Conservation (phyloP, 2,113 vertebrate genomes). For the Prietella phreatophila region DNA sequence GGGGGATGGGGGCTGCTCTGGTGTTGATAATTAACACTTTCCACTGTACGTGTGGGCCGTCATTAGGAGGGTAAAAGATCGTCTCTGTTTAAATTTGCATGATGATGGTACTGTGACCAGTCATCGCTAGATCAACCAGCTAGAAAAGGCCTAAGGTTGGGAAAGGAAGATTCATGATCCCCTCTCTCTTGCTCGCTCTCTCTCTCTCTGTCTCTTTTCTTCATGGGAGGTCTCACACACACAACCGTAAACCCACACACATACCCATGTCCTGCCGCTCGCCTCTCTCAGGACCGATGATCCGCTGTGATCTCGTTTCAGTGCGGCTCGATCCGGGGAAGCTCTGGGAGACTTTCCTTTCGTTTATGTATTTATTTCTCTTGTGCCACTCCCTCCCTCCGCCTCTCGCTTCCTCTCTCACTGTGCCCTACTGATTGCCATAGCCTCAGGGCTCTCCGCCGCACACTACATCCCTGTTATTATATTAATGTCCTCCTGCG, state of each 20-base stretch:
- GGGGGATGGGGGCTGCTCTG: conserved; percentile 42
- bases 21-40: conserved; percentile 57
- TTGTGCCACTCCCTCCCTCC: conserved; percentile 55
- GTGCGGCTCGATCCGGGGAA: conserved; percentile 42
- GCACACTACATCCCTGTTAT: conserved; percentile 70
- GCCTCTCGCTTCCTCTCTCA: conserved; percentile 61
- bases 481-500: conserved; percentile 65
- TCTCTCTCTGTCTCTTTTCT: conserved; percentile 11
- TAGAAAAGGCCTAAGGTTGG: conserved; percentile 47
- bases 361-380: conserved; percentile 62
- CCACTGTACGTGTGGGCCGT: conserved; percentile 49
- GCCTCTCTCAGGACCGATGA: conserved; percentile 46
- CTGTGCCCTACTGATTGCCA: conserved; percentile 66
- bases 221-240: conserved; percentile 54
- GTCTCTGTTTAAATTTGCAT: conserved; percentile 63
- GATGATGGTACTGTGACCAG: conserved; percentile 61
- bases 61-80: conserved; percentile 58
- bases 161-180: conserved; percentile 55
- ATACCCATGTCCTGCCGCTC: conserved; percentile 41
- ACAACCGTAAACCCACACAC: conserved; percentile 21
- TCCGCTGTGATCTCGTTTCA: conserved; percentile 54
- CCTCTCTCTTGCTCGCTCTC: conserved; percentile 8
- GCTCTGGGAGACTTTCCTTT: conserved; percentile 56
- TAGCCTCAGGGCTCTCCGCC: conserved; percentile 64
- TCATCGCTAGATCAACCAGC: conserved; percentile 57